Percentiles rank a stretch among this genome's conserved stretches.
Evolutionary conservation across 2,113 vertebrate species (phyloP).

Genomic region (Chaenogobius annularis): DNA sequence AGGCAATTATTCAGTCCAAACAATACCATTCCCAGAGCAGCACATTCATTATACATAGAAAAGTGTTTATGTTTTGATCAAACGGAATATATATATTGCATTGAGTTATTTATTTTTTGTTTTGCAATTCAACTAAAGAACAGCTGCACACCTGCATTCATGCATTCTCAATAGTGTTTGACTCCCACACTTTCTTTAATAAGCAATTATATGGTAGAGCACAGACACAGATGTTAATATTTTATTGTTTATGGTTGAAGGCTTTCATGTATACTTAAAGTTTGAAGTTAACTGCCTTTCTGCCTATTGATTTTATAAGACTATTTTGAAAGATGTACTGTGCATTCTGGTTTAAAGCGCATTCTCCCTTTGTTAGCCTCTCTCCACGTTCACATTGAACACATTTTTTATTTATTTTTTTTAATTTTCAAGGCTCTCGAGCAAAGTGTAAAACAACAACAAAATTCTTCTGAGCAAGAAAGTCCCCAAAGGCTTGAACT

Average conservation of each 20-base stretch:
- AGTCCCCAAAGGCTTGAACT: not conserved
- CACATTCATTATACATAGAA: slow-evolving; percentile 28
- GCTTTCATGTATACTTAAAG: not conserved
- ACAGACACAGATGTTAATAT: not conserved
- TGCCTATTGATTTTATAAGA: not conserved
- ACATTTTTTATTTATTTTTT: not conserved
- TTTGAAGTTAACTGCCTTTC: not conserved
- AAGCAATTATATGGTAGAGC: slow-evolving; percentile 2
- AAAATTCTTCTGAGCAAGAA: not conserved
- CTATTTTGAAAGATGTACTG: not conserved
- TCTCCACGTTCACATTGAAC: not conserved
- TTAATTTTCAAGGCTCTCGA: not conserved
- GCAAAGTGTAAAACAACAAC: not conserved
- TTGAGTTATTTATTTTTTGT: slow-evolving; percentile 12
- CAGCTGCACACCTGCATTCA: slow-evolving; percentile 10
- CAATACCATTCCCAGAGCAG: not conserved
- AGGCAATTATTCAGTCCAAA: slow-evolving; percentile 2
- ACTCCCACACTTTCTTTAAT: slow-evolving; percentile 6
- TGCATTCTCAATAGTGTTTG: slow-evolving; percentile 7
- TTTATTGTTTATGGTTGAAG: not conserved
- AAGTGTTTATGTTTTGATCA: slow-evolving; percentile 15
- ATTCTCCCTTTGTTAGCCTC: not conserved
- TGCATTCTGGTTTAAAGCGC: not conserved
- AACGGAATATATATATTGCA: slow-evolving; percentile 11
- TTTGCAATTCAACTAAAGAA: slow-evolving; percentile 7